These are phyloP conservation scores for Osmerus mordax DNA, from an alignment of 2,113 vertebrate species.

Conservation along the genomic window DNA sequence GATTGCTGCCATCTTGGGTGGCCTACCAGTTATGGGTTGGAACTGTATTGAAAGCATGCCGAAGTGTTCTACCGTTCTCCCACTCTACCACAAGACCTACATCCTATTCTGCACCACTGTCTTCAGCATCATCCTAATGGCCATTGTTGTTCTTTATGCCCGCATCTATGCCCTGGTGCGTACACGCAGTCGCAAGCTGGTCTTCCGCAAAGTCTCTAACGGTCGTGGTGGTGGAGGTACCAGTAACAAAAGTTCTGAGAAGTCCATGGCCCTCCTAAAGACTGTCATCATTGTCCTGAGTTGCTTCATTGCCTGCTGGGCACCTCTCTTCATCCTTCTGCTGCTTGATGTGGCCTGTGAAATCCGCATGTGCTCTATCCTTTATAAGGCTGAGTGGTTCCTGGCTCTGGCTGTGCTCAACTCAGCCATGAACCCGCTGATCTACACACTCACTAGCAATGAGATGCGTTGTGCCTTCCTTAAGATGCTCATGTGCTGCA, in stretches of 20 bases:
- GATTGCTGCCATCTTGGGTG: constrained; percentile 83
- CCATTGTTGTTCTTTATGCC: constrained; percentile 93
- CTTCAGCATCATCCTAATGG: constrained; percentile 88
- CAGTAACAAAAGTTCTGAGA: constrained; percentile 87
- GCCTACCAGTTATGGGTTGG: constrained; percentile 93
- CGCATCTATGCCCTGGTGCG: constrained; percentile 92
- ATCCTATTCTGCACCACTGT: constrained; percentile 97
- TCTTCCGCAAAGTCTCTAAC: constrained; percentile 85
- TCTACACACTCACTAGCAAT: constrained; percentile 96
- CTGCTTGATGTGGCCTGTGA: constrained; percentile 91
- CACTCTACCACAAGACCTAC: constrained; percentile 98
- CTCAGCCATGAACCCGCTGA: constrained; percentile 96
- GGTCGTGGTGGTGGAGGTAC: constrained; percentile 74
- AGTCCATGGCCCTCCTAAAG: constrained; percentile 93
- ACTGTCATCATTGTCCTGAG: constrained; percentile 97
- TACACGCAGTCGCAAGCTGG: constrained; percentile 87
- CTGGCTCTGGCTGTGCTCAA: constrained; percentile 93
- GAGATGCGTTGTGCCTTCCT: constrained; percentile 96
- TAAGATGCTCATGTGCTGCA: constrained; percentile 87
- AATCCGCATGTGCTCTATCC: constrained; percentile 80
- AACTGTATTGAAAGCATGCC: constrained; percentile 83
- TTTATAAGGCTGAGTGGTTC: constrained; percentile 93
- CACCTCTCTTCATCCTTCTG: constrained; percentile 94
- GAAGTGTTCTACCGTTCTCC: constrained; percentile 89
- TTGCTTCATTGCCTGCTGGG: constrained; percentile 95